Base-by-base conservation (phyloP, 2,888 invertebrate genomes). In the Dendrolimus houi region DNA sequence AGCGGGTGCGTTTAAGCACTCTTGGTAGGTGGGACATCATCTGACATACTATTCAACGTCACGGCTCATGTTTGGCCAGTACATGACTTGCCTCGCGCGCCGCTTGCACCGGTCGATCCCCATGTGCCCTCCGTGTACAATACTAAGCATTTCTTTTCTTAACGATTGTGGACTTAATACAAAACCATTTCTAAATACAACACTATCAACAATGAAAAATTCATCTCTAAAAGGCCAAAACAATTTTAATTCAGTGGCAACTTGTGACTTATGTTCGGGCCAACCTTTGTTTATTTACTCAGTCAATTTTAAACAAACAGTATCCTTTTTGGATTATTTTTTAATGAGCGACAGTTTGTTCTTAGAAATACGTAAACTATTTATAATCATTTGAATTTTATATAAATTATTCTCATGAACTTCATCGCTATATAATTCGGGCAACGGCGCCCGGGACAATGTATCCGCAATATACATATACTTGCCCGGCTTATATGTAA, bases 401-500 rank as follows among this genome's bases (percentile, higher is more conserved):
- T 29, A 42, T 10, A 14, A 9, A 7, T 52, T 12, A 42, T 52
- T 47, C 8, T 8, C 17, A 17, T n/a, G 9, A 8, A 55, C 29
- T 7, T 17, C 17, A 9, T 55, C 55, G n/a, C 47, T 13, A 6
- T 47, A 17, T 9, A 55, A 10, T 6, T 60, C 58, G 0, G 55
- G 53, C 7, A 58, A 29, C 1, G 60, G 14, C 7, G 57, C 58
- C 1, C 58, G 52, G 0, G 59, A 60, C 54, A 62, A 53, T 7
- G 58, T 58, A 12, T 62, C 59, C 0, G 62, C 62, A 9, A 70
- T 55, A 55, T 53, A 60, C 57, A 62, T 57, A 17, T 40, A 58
- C 13, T 58, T 57, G 9, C 59, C 68, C 0, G 68, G 68, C 40
- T 53, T 62, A 62, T 71, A 69, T 0, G 41, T 40, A 7, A 71